Conservation (phyloP, 2,113 vertebrate species). For the Hirundichthys speculiger region DNA sequence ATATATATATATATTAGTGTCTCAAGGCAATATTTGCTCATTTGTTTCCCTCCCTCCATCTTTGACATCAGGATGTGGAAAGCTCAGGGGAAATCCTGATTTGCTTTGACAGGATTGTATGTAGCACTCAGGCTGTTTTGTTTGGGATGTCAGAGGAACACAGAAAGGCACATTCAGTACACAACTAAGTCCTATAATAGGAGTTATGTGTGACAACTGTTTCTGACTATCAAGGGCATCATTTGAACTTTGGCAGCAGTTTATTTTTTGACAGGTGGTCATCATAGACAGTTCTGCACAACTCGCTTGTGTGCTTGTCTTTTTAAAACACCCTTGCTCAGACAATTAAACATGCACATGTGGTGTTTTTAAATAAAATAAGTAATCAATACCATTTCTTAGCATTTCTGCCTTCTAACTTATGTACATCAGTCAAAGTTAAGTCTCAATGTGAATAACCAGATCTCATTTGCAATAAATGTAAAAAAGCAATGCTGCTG, state of each 20-base stretch:
- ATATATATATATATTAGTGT: no score
- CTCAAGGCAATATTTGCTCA: neutral
- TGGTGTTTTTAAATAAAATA: no score
- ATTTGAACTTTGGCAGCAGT: no score
- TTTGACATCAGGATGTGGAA: neutral
- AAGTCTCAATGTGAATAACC: no score
- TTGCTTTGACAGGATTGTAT: conserved; percentile 10
- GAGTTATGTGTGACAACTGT: neutral
- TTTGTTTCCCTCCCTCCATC: neutral
- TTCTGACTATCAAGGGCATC: no score
- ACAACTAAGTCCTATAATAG: neutral
- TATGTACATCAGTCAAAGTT: neutral
- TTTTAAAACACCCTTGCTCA: no score
- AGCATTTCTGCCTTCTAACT: neutral
- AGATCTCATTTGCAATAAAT: no score
- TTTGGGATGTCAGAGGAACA: conserved; percentile 11
- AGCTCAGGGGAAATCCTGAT: conserved; percentile 6
- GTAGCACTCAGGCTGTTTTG: conserved; percentile 2
- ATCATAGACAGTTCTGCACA: no score
- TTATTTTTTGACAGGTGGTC: neutral
- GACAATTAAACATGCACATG: no score
- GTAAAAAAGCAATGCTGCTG: no score
- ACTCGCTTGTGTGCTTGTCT: no score
- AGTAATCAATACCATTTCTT: no score
- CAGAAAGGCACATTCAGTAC: neutral